Evolutionary conservation across 2,113 vertebrate genomes (phyloP).

Genomic region (Dicaeum eximium): DNA sequence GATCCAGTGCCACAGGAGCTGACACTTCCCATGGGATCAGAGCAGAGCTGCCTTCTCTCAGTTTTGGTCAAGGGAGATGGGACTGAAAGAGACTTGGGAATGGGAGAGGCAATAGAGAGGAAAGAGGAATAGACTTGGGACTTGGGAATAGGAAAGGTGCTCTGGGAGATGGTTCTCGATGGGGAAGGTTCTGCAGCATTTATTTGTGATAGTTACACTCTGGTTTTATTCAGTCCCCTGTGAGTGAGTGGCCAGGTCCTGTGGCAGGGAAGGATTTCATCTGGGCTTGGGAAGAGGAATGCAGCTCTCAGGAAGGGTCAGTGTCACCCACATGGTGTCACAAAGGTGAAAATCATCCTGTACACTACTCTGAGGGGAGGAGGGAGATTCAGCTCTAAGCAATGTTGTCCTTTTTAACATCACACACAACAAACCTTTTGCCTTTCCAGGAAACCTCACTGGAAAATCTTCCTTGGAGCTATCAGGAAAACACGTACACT

Average conservation of each 20-base stretch:
- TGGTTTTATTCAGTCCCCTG: not conserved
- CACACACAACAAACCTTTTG: not conserved
- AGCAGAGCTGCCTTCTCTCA: not conserved
- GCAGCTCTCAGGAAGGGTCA: not conserved
- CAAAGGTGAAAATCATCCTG: not conserved
- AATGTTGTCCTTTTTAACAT: not conserved
- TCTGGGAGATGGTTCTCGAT: not conserved
- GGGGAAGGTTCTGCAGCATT: not conserved
- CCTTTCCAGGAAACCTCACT: conserved; percentile 68
- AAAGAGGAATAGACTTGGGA: not conserved
- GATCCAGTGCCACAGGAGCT: not conserved
- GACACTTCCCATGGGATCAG: not conserved
- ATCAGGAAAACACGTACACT: conserved; percentile 61
- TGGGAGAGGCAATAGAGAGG: not conserved
- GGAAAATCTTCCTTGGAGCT: conserved; percentile 75
- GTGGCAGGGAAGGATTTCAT: not conserved
- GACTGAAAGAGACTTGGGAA: conserved; percentile 3
- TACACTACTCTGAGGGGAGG: not conserved
- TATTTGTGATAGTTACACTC: not conserved
- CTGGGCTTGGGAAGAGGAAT: not conserved
- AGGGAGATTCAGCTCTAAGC: not conserved
- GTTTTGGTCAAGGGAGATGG: not conserved
- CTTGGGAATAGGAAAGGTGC: not conserved
- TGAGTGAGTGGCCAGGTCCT: not conserved
- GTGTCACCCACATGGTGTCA: not conserved